These are phyloP conservation scores for Zaprionus lineosus DNA, from an alignment of 2,888 invertebrate genomes.

Conservation along the genomic window DNA sequence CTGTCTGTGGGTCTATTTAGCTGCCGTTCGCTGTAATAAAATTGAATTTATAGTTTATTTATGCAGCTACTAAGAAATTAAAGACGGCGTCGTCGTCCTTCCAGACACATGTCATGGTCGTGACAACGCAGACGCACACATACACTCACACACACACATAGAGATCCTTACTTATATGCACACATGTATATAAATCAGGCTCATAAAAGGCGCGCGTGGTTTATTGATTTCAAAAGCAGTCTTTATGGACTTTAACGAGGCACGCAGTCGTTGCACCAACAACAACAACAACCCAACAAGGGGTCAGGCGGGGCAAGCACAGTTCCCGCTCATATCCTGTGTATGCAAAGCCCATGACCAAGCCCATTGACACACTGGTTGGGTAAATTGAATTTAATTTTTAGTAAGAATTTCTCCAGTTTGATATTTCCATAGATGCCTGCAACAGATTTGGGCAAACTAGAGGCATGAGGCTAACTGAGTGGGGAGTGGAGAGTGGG, in stretches of 20 bases:
- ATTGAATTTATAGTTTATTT: constrained; percentile 77
- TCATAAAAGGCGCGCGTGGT: constrained; percentile 69
- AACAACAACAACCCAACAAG: neutral
- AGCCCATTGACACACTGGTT: too few species aligned
- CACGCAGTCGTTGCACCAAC: constrained; percentile 21
- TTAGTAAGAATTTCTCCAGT: constrained; percentile 19
- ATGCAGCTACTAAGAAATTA: constrained; percentile 77
- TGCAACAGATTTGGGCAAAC: constrained; percentile 10
- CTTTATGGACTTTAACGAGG: constrained; percentile 61
- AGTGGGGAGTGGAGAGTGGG: too few species aligned
- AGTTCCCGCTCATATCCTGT: too few species aligned
- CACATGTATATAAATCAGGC: constrained; percentile 53
- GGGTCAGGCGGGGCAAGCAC: neutral
- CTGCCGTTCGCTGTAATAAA: constrained; percentile 50
- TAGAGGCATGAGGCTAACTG: too few species aligned
- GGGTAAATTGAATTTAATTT: constrained; percentile 65
- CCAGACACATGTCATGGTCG: constrained; percentile 63
- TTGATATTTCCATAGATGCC: constrained; percentile 3
- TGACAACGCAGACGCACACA: constrained; percentile 22
- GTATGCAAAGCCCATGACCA: too few species aligned
- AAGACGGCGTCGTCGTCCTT: constrained; percentile 36
- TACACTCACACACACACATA: constrained; percentile 5
- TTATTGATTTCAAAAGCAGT: constrained; percentile 69
- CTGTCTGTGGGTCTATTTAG: constrained; percentile 40
- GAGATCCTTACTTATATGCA: neutral